Base-by-base conservation (phyloP, 2,797 vertebrate genomes). In the Jordanella pulchra region DNA sequence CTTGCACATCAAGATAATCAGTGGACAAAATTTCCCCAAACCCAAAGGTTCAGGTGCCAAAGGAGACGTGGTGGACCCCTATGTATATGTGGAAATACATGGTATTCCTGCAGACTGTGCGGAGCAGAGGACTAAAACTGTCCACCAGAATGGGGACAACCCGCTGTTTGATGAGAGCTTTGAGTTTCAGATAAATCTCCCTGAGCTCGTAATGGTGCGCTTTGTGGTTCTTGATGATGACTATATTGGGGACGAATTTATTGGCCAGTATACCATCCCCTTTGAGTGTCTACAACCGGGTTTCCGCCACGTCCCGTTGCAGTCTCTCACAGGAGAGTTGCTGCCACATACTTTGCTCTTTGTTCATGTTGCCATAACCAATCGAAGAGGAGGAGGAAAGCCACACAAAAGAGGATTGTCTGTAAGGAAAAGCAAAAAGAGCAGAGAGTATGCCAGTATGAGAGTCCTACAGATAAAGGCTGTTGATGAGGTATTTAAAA, bases 131-230 rank as follows among this genome's bases (percentile, higher is more conserved):
- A 99, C 98, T 83, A 98, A 97, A 95, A 99, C 97, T 0, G 94
- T 99, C 85, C 93, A 96, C 85, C 98, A 99, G 90, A 99, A 99
- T 0, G 98, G 97, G 42, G 97, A 99, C 71, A 96, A 97, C 73
- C 98, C 98, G 53, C 95, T 99, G 80, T 99, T 99, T 80, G 98
- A 99, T 44, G 97, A 99, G 88, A 99, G 98, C 89, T 99, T 98
- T 87, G 98, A 99, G 91, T 99, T 99, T 81, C 97, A 99, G 76
- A 97, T 99, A 84, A 99, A 99, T 86, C 96, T 99, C 13, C 98
- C 98, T 0, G 98, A 99, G 80, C 93, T 99, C 14, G 97, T 96
- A 44, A 98, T 99, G 97, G 97, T 98, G 86, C 97, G 98, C 76
- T 99, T 99, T 17, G 97, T 99, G 54, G 98, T 98, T 10, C 94